Conservation (phyloP, 2,113 vertebrate genomes). For the Ctenomys sociabilis region DNA sequence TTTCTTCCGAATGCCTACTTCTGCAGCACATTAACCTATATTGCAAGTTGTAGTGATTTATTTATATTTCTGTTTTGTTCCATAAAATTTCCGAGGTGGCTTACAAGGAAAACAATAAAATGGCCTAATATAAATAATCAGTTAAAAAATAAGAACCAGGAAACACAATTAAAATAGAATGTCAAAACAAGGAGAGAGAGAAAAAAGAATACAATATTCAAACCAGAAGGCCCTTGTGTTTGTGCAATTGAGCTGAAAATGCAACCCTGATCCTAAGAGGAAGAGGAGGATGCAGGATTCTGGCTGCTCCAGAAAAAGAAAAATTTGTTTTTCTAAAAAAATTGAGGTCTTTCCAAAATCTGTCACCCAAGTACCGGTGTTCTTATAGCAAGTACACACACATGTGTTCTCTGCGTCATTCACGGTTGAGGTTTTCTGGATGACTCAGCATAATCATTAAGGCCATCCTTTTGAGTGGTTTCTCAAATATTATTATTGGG, state of each 20-base stretch:
- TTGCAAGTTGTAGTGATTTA: constrained; percentile 19
- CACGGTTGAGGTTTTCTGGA: background rate
- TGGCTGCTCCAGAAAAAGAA: no score
- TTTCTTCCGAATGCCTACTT: constrained; percentile 18
- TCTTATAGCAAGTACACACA: background rate
- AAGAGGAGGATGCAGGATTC: background rate
- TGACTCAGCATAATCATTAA: background rate
- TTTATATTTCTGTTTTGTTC: constrained; percentile 66
- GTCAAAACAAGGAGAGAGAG: constrained; percentile 35
- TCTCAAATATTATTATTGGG: background rate
- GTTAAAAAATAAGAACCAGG: constrained; percentile 72
- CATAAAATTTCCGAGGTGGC: constrained; percentile 55
- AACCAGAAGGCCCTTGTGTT: constrained; percentile 52
- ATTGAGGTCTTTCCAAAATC: constrained; percentile 10
- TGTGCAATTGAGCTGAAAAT: background rate
- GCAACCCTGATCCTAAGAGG: constrained; percentile 44
- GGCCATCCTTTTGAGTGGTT: background rate
- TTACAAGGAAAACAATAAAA: constrained; percentile 74
- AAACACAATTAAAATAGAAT: constrained; percentile 73
- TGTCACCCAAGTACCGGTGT: background rate
- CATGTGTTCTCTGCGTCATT: background rate
- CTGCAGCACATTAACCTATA: background rate
- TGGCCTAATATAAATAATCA: constrained; percentile 69
- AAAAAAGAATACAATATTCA: constrained; percentile 45
- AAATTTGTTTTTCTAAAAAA: no score